A percentile compares a stretch with the other conserved stretches of the same genome.
phyloP scores from a whole-genome alignment of 2,888 invertebrate species.

The Carpatolechia fugitivella region DNA sequence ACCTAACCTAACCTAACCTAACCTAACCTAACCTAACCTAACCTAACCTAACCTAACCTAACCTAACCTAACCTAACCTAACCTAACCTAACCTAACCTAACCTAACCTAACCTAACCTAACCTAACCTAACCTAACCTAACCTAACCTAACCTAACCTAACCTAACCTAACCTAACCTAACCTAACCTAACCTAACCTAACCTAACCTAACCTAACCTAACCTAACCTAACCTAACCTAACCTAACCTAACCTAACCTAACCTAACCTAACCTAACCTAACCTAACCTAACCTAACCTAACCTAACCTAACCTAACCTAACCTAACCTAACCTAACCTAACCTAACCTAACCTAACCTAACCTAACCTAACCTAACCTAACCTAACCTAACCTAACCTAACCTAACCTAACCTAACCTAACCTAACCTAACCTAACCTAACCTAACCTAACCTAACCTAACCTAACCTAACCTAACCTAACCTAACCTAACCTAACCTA shows the following conservation, averaged over 20 bases:
- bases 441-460: slow-evolving; percentile 21
- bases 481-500: slow-evolving; percentile 31
- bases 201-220: slow-evolving; percentile 23
- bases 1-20: slow-evolving; percentile 19
- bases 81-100: slow-evolving; percentile 31
- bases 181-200: slow-evolving; percentile 23
- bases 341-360: slow-evolving; percentile 25
- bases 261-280: slow-evolving; percentile 25
- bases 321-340: slow-evolving; percentile 25
- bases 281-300: slow-evolving; percentile 24
- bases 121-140: slow-evolving; percentile 30
- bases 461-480: slow-evolving; percentile 24
- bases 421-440: slow-evolving; percentile 25
- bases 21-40: slow-evolving; percentile 28
- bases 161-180: slow-evolving; percentile 24
- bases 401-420: slow-evolving; percentile 25
- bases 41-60: slow-evolving; percentile 31
- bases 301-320: slow-evolving; percentile 23
- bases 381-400: slow-evolving; percentile 25
- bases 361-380: slow-evolving; percentile 25
- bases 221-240: slow-evolving; percentile 24
- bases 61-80: slow-evolving; percentile 30
- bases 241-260: slow-evolving; percentile 25
- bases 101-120: slow-evolving; percentile 31
- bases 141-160: slow-evolving; percentile 30